Evolutionary conservation across 2,113 vertebrate species (phyloP), one percentile per base, ranked within the genome.

Genomic region (Rhegmatorhina hoffmannsi): DNA sequence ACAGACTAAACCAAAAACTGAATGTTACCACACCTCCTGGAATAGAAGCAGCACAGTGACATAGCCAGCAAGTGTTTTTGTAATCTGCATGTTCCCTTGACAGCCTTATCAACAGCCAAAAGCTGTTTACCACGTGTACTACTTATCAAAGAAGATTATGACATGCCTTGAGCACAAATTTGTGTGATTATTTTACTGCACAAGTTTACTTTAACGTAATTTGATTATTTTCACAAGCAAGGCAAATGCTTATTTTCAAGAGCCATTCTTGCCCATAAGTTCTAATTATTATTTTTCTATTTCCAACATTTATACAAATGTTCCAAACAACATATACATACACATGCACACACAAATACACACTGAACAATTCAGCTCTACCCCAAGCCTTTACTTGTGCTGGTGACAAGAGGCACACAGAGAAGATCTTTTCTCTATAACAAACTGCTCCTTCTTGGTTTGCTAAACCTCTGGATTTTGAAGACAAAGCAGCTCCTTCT

Each of bases 31-130:
- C 24, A 78, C 43, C 60, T 72, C 21, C 50, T 38, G 44, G 47
- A 89, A 78, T 0, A 84, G 66, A 87, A 91, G 47, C 8, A 73
- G 44, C 40, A 49, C 2, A 0, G 33, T 34, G 44, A 21, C 1
- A 0, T 2, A 82, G 33, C 36, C 31, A 80, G 78, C 55, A 84
- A 91, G n/a, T 5, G 19, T 52, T 92, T 43, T 43, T 49, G 46
- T 21, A 86, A 94, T 38, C 60, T 75, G 15, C 26, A 29, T 2
- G 6, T 17, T 90, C 72, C 90, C 90, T 15, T 44, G 70, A 63
- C 79, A 86, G 52, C 60, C 90, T 97, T 95, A 97, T 93, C 93
- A 92, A 56, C 40, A 87, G 69, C 76, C 73, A 88, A 92, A 96
- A 94, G 85, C 88, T 94, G 95, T 95, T 93, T 81, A 92, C 72